These are phyloP conservation scores for Zaprionus tsacasi DNA, from an alignment of 1,140 invertebrate genomes.

Conservation along the genomic window DNA sequence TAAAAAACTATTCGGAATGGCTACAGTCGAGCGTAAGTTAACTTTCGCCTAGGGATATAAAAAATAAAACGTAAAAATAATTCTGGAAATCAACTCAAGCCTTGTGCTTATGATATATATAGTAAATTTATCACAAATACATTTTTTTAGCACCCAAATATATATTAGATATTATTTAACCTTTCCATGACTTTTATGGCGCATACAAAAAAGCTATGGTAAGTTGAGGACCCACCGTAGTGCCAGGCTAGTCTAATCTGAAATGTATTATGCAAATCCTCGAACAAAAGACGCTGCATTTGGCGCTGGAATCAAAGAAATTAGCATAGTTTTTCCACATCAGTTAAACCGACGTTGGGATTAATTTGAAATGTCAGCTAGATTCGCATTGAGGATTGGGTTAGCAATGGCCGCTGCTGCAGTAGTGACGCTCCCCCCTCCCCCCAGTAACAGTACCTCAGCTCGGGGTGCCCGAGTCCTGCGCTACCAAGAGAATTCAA, in stretches of 20 bases:
- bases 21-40: no score
- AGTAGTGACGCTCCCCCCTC: slow-evolving; percentile 12
- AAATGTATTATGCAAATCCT: slow-evolving; percentile 73
- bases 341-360: slow-evolving; percentile 69
- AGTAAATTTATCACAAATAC: no score
- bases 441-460: no score
- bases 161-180: slow-evolving; percentile 14
- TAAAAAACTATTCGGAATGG: no score
- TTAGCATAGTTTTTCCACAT: slow-evolving; percentile 80
- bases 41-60: no score
- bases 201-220: background rate
- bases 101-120: no score
- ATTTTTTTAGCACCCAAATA: background rate
- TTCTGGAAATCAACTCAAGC: no score
- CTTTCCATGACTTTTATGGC: background rate
- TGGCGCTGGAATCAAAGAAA: slow-evolving; percentile 53
- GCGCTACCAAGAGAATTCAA: slow-evolving; percentile 53
- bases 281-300: slow-evolving; percentile 46
- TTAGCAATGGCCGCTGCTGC: slow-evolving; percentile 27
- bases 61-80: no score
- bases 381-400: slow-evolving; percentile 3
- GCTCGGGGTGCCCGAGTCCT: background rate
- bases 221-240: background rate
- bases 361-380: slow-evolving; percentile 61
- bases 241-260: slow-evolving; percentile 35